These are phyloP conservation scores for Columba guinea DNA, from an alignment of 2,797 vertebrate genomes.

Conservation along the genomic window DNA sequence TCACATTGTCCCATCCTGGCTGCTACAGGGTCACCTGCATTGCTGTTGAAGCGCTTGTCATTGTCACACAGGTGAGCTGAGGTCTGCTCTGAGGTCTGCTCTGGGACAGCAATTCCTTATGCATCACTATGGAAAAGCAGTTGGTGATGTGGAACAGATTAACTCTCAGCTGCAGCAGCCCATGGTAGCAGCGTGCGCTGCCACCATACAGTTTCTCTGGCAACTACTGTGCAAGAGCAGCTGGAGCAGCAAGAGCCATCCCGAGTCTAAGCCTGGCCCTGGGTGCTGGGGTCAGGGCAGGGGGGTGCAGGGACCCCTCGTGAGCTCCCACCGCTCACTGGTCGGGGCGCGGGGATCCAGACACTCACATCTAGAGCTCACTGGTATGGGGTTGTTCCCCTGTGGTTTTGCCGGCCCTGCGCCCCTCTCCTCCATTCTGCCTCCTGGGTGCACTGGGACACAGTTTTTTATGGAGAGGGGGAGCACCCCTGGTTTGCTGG, in stretches of 20 bases:
- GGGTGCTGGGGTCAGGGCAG: background rate
- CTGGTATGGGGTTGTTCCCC: background rate
- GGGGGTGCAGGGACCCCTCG: background rate
- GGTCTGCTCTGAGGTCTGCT: background rate
- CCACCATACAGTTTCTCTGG: background rate
- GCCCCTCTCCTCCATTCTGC: background rate
- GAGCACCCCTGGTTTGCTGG: background rate
- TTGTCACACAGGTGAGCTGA: background rate
- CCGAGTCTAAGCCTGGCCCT: background rate
- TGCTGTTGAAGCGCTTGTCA: background rate
- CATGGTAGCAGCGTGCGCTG: background rate
- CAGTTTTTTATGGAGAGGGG: background rate
- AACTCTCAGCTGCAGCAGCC: constrained; percentile 24
- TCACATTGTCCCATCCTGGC: background rate
- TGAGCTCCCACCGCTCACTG: rapidly evolving
- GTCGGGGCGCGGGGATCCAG: background rate
- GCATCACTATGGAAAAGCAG: background rate
- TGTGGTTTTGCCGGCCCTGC: background rate
- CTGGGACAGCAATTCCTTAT: background rate
- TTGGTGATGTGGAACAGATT: background rate
- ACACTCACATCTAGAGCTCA: background rate
- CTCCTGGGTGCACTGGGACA: rapidly evolving
- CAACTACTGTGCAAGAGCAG: background rate
- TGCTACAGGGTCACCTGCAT: background rate
- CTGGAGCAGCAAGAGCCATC: background rate